These are phyloP conservation scores for Neodiprion pinetum DNA, from an alignment of 1,140 invertebrate genomes.

Conservation along the genomic window DNA sequence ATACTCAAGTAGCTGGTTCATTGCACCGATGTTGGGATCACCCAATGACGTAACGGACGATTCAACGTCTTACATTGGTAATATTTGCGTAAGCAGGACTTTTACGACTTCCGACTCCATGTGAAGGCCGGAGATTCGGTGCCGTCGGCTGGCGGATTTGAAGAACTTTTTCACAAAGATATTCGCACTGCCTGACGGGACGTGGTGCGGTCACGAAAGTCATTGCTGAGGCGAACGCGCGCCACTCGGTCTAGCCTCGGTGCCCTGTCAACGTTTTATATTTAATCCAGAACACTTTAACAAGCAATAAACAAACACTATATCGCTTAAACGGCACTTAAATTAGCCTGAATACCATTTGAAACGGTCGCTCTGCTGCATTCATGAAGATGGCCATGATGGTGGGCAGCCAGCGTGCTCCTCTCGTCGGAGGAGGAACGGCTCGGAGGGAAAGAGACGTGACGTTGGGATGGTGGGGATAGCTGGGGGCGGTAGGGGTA, in stretches of 20 bases:
- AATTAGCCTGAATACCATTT: constrained; percentile 62
- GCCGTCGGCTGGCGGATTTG: too few species aligned
- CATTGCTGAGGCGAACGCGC: constrained; percentile 28
- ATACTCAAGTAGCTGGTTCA: too few species aligned
- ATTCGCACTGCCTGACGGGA: background rate
- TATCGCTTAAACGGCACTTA: constrained; percentile 58
- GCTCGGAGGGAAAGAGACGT: constrained; percentile 8
- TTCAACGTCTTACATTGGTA: too few species aligned
- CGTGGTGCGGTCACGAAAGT: background rate
- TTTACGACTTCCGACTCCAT: too few species aligned
- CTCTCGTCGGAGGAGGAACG: constrained; percentile 1
- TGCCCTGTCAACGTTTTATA: constrained; percentile 60
- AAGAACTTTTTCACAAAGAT: background rate
- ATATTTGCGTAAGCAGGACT: too few species aligned
- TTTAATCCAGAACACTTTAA: constrained; percentile 61
- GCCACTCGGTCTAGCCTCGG: constrained; percentile 61
- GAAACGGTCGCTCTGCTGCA: constrained; percentile 53
- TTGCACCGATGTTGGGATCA: too few species aligned
- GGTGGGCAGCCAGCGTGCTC: constrained; percentile 38
- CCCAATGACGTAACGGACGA: too few species aligned
- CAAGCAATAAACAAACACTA: constrained; percentile 63
- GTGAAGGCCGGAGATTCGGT: too few species aligned
- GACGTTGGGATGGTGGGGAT: constrained; percentile 21
- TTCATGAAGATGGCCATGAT: constrained; percentile 61
- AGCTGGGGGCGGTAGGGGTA: constrained; percentile 34